Percentiles rank a stretch among this genome's conserved stretches.
Evolutionary conservation across 2,797 vertebrate genomes (phyloP).

Genomic region (Rhabdophis nuchalis): DNA sequence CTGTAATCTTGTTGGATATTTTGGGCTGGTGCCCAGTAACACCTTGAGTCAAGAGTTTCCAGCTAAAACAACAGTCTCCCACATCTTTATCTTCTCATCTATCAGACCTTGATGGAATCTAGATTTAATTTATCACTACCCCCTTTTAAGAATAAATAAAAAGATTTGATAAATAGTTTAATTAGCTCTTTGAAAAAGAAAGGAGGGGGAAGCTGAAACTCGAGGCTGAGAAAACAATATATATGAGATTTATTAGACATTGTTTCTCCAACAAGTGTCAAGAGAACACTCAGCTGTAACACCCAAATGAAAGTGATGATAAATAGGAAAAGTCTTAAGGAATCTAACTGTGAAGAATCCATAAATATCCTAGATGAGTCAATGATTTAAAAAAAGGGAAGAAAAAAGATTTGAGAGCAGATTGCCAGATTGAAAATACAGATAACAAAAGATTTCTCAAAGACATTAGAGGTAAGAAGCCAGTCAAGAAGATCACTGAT

Average conservation of each 20-base stretch:
- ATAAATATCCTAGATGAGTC: neutral
- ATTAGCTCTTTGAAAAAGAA: conserved; percentile 54
- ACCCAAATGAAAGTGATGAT: conserved; percentile 10
- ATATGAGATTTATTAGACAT: conserved; percentile 53
- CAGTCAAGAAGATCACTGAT: neutral
- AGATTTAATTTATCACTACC: conserved; percentile 64
- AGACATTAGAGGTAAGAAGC: neutral
- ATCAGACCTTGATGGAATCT: conserved; percentile 54
- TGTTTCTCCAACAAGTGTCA: conserved; percentile 49
- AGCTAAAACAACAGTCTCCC: conserved; percentile 69
- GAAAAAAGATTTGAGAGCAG: neutral
- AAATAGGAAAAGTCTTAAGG: conserved; percentile 23
- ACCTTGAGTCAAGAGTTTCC: conserved; percentile 58
- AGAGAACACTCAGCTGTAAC: conserved; percentile 16
- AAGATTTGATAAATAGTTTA: conserved; percentile 69
- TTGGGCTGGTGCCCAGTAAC: conserved; percentile 56
- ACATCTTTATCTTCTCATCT: conserved; percentile 63
- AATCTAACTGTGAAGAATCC: neutral
- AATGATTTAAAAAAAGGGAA: neutral
- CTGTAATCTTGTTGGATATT: conserved; percentile 51
- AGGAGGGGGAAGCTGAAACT: conserved; percentile 32
- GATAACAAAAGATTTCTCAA: neutral
- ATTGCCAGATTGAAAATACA: neutral
- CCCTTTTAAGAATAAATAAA: conserved; percentile 24
- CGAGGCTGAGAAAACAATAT: conserved; percentile 53